A percentile compares a stretch with the other conserved stretches of the same genome.
Conservation (phyloP, 2,113 vertebrate species). For the Muntiacus reevesi region DNA sequence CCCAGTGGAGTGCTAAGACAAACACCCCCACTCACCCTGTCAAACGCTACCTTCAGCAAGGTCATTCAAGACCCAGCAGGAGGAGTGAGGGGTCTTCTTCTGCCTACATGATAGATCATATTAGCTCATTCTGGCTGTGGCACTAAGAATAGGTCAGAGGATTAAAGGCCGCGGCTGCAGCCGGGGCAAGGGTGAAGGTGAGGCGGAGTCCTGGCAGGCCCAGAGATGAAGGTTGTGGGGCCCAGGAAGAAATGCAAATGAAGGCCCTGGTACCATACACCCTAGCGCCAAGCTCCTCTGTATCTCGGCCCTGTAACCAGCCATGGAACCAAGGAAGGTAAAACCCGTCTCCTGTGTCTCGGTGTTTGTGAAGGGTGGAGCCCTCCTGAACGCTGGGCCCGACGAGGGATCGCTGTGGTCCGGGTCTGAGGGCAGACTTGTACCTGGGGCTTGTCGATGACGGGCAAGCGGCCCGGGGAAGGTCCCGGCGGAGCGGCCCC, state of each 20-base stretch:
- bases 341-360: background rate
- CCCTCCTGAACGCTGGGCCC: background rate
- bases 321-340: background rate
- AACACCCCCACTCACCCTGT: too few relatives aligned
- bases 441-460: background rate
- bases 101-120: background rate
- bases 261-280: background rate
- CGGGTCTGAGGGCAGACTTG: background rate
- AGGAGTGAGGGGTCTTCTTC: background rate
- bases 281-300: background rate
- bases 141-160: background rate
- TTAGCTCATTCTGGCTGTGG: background rate
- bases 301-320: background rate
- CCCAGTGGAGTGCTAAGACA: background rate
- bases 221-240: background rate
- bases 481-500: background rate
- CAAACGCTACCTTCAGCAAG: background rate
- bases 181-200: background rate
- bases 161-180: background rate
- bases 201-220: background rate
- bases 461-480: background rate
- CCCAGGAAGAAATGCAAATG: background rate
- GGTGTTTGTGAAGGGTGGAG: too few relatives aligned
- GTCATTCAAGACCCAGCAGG: background rate
- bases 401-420: background rate